Evolutionary conservation across 1,140 invertebrate genomes (phyloP), one percentile per base, ranked within the genome.

Genomic region (Phenacoccus solenopsis): DNA sequence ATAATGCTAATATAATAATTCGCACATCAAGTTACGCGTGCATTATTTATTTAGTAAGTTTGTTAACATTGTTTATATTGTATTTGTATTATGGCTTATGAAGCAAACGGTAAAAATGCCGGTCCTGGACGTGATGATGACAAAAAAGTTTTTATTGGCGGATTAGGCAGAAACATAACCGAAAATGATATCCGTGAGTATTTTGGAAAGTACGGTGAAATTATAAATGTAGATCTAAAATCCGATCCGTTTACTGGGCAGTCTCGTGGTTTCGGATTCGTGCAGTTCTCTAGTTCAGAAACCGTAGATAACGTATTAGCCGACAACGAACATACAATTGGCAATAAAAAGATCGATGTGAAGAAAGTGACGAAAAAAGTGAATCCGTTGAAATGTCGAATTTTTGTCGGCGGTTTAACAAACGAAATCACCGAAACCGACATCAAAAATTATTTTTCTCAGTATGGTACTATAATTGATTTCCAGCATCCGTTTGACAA

Each of bases 401-500:
- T 88, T 68, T 88, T 87, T 75, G 86, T 87, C n/a, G 86, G 86
- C 73, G 86, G 86, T 28, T 75, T 88, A 16, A 85, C 85, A 28
- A 80, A 84, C 13, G 84, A 87, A 72, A 81, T 85, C n/a, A 79
- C 82, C 10, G 85, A 88, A 72, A 82, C 84, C 12, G 84, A 86
- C 71, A 86, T 88, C 24, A 82, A 81, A 72, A 76, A 79, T n/a
- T 84, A 86, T 73, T 87, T 87, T 74, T 76, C 80, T 67, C 80
- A 85, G 72, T 86, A 82, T 76, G 86, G 86, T 10, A 84, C 80
- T 5, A 84, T 88, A 30, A 82, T 84, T 5, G 85, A 87, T 73
- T 76, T 88, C 20, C 86, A 88, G 75, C 80, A 85, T n/a, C 87
- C 87, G n/a, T 86, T 85, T 74, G 87, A 88, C 76, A 87, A 87